Evolutionary conservation across 2,888 invertebrate species (phyloP).

Genomic region (Arctia plantaginis): DNA sequence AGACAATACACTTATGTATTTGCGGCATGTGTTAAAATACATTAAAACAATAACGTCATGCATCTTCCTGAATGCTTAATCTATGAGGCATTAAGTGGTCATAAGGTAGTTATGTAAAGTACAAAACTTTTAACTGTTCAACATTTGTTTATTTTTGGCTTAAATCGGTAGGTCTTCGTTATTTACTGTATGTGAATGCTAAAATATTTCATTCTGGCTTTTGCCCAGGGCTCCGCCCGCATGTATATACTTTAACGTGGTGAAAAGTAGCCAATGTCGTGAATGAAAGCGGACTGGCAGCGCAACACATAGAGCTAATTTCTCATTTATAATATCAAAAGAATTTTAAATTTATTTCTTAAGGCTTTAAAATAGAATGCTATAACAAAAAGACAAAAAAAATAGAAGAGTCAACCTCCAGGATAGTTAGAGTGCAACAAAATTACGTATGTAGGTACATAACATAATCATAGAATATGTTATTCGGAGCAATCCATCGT

Average conservation of each 20-base stretch:
- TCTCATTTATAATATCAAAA: too few species aligned
- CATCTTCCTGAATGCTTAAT: slow-evolving; percentile 12
- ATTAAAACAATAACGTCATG: slow-evolving; percentile 1
- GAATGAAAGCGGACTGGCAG: too few species aligned
- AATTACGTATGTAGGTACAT: background rate
- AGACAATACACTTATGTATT: slow-evolving; percentile 12
- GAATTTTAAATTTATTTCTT: background rate
- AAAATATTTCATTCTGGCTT: background rate
- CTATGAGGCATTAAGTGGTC: background rate
- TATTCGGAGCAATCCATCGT: slow-evolving; percentile 26
- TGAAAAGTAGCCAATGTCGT: too few species aligned
- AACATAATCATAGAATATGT: slow-evolving; percentile 10
- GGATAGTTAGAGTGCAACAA: background rate
- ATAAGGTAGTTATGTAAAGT: background rate
- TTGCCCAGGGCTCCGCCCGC: too few species aligned
- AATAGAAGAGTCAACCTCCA: background rate
- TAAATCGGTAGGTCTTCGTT: background rate
- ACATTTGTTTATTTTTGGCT: background rate
- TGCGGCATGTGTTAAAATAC: background rate
- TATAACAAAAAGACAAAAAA: background rate
- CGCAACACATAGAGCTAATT: too few species aligned
- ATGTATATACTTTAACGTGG: too few species aligned
- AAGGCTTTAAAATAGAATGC: background rate
- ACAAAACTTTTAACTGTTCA: background rate
- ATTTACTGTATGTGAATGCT: background rate